Evolutionary conservation across 2,888 invertebrate species (phyloP).

Genomic region (Aphidius colemani): DNA sequence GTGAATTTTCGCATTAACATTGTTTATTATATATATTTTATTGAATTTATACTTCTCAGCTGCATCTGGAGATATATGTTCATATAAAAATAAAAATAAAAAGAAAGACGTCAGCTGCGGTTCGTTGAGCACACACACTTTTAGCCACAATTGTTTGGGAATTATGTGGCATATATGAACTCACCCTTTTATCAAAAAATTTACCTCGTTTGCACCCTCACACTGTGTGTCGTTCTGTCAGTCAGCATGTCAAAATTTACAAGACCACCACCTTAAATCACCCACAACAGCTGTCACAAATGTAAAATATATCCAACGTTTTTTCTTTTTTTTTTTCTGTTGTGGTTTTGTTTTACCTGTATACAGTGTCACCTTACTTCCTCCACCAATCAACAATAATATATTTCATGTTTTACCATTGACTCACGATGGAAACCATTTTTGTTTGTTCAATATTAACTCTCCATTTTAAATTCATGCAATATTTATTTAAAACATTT

Average conservation of each 20-base stretch:
- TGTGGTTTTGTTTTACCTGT: background rate
- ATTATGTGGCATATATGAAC: constrained; percentile 27
- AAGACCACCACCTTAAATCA: constrained; percentile 27
- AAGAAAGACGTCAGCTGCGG: constrained; percentile 51
- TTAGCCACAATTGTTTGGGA: constrained; percentile 18
- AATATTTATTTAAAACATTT: too few relatives aligned
- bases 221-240: constrained; percentile 44
- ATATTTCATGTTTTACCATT: too few relatives aligned
- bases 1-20: too few relatives aligned
- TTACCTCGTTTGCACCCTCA: constrained; percentile 53
- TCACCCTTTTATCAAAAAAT: constrained; percentile 42
- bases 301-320: background rate
- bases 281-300: constrained; percentile 45
- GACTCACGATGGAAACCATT: too few relatives aligned
- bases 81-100: background rate
- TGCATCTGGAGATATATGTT: too few relatives aligned
- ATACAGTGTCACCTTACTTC: constrained; percentile 29
- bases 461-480: too few relatives aligned
- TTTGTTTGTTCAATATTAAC: too few relatives aligned
- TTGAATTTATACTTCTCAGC: background rate
- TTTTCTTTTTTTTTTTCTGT: background rate
- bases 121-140: constrained; percentile 40
- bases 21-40: too few relatives aligned
- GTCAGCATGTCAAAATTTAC: constrained; percentile 36
- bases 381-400: background rate